A percentile compares a stretch with the other conserved stretches of the same genome.
phyloP scores from a whole-genome alignment of 2,797 vertebrate genomes.

The Loris lydekkerianus region DNA sequence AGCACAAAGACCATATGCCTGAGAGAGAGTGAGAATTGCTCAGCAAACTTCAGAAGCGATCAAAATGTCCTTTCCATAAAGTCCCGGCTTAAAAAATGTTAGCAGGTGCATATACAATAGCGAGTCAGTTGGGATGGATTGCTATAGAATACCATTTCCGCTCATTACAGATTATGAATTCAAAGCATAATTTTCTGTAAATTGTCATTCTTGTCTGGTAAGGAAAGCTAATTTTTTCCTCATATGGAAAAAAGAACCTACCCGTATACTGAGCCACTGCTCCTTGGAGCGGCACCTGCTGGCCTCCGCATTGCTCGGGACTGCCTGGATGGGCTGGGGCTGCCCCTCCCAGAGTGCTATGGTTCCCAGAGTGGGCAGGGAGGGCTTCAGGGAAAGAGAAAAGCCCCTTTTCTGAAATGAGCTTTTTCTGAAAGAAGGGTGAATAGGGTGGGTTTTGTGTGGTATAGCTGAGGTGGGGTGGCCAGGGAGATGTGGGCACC shows the following conservation, averaged over 20 bases:
- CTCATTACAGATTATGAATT: conserved; percentile 65
- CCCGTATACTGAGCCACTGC: background rate
- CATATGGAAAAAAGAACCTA: background rate
- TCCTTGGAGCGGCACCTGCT: background rate
- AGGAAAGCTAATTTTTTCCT: conserved; percentile 62
- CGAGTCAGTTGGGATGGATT: conserved; percentile 75
- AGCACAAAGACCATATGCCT: conserved; percentile 79
- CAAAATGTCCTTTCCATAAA: conserved; percentile 81
- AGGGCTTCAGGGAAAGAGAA: background rate
- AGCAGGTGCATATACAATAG: conserved; percentile 81
- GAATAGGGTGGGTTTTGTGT: background rate
- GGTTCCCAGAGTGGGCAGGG: accelerated
- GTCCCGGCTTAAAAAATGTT: conserved; percentile 79
- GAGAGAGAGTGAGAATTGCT: conserved; percentile 73
- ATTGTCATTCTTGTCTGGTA: conserved; percentile 78
- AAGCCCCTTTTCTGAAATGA: background rate
- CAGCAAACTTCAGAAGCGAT: conserved; percentile 80
- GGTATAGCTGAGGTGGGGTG: background rate
- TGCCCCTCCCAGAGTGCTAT: background rate
- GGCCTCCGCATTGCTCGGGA: background rate
- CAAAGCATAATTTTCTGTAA: conserved; percentile 72
- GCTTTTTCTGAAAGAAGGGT: background rate
- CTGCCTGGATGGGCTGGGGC: accelerated
- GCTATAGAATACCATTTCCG: conserved; percentile 72
- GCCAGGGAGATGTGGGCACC: background rate